Base-by-base conservation (phyloP, 1,140 invertebrate genomes). In the Venturia canescens region DNA sequence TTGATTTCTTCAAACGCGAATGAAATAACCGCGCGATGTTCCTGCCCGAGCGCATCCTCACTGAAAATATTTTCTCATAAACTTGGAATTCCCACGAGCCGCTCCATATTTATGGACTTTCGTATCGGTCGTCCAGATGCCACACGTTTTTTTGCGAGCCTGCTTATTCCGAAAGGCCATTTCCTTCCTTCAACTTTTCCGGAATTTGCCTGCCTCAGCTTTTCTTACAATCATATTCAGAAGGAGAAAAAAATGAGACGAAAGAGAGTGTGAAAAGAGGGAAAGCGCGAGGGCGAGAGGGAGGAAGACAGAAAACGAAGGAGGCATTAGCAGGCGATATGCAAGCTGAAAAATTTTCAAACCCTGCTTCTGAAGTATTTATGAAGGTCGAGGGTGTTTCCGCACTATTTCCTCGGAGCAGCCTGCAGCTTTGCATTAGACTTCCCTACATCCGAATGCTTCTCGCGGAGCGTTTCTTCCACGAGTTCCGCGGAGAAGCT, bases 301-400 rank as follows among this genome's bases (percentile, higher is more conserved):
- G 21, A 57, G 53, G 9, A 13, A 57, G 18, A 57, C 18, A n/a
- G n/a, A 57, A 13, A 57, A 57, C n/a, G 53, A 44, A 44, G 38
- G 13, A 1, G 13, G 26, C 67, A 84, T 82, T 84, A 84, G 70
- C 78, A 82, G 83, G 72, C 74, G 81, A 75, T 81, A 87, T 87
- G 79, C 83, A 80, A 83, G 83, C 83, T 87, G 87, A 81, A 80
- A 88, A 88, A 88, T 88, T 87, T 82, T 79, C 83, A 79, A 86
- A 84, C 84, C 83, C 87, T 88, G 87, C 72, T 71, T 74, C 78
- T 88, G 87, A 88, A 88, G 86, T 87, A 88, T 88, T 88, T 88
- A 88, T 88, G 87, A 86, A 86, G 83, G 85, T 83, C 82, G 82
- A 75, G 66, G 38, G 60, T 77, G 67, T 72, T 67, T 79, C 71